Evolutionary conservation across 2,113 vertebrate species (phyloP).

Genomic region (Mastomys coucha): DNA sequence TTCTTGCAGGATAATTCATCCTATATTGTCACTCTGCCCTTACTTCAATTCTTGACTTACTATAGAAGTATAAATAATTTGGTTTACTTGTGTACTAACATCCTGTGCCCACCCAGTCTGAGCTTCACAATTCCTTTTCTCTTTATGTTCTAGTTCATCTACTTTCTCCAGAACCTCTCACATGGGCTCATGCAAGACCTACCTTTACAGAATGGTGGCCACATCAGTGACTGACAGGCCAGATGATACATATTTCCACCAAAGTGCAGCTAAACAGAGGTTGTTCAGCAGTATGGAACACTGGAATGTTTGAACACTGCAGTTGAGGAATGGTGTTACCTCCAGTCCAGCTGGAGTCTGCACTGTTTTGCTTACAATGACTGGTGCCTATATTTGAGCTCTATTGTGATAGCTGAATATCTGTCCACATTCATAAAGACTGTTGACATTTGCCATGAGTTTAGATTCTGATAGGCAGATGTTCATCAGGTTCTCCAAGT

Average conservation of each 20-base stretch:
- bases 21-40: not conserved
- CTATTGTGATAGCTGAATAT: too few relatives aligned
- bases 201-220: rapidly evolving
- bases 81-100: rapidly evolving
- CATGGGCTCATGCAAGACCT: not conserved
- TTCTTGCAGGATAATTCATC: not conserved
- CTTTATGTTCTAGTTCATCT: rapidly evolving
- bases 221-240: rapidly evolving
- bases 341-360: not conserved
- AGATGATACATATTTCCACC: rapidly evolving
- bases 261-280: rapidly evolving
- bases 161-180: rapidly evolving
- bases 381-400: not conserved
- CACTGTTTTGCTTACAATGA: too few relatives aligned
- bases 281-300: not conserved
- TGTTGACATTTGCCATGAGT: not conserved
- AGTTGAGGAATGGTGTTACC: not conserved
- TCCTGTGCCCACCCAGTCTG: not conserved
- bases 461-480: not conserved
- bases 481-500: not conserved
- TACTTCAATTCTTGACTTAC: not conserved
- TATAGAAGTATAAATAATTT: not conserved
- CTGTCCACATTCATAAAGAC: rapidly evolving
- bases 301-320: rapidly evolving
- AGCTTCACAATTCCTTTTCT: rapidly evolving